Conservation (phyloP, 2,888 invertebrate species). For the Pollenia angustigena region DNA sequence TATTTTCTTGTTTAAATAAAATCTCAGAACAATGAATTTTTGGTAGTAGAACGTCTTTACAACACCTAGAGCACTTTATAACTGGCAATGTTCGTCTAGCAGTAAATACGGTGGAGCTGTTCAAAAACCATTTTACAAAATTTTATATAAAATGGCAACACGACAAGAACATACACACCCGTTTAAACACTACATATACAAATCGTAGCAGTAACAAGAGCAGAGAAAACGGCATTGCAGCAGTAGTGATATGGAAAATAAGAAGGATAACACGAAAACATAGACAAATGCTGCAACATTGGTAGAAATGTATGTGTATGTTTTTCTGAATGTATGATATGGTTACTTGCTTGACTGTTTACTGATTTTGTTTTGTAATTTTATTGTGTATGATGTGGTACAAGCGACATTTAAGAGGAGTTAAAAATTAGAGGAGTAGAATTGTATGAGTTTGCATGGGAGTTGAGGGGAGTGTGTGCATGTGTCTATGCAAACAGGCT, state of each 20-base stretch:
- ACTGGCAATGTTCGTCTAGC: slow-evolving; percentile 73
- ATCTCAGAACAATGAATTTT: not conserved
- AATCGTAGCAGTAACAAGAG: slow-evolving; percentile 1
- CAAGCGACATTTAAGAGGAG: slow-evolving; percentile 50
- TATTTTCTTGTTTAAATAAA: not conserved
- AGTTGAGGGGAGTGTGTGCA: not conserved
- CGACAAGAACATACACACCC: not conserved
- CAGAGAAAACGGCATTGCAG: slow-evolving; percentile 26
- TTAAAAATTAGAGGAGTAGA: slow-evolving; percentile 54
- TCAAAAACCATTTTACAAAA: slow-evolving; percentile 36
- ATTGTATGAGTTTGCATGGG: not conserved
- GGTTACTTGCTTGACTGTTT: slow-evolving; percentile 15
- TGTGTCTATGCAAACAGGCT: slow-evolving; percentile 25
- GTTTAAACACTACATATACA: not conserved
- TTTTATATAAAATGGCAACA: slow-evolving; percentile 59
- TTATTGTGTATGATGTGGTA: not conserved
- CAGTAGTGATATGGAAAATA: slow-evolving; percentile 13
- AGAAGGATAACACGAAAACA: slow-evolving; percentile 18
- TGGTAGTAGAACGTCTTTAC: slow-evolving; percentile 75
- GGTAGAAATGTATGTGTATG: not conserved
- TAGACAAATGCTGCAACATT: slow-evolving; percentile 24
- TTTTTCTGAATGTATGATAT: slow-evolving; percentile 13
- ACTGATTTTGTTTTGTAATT: not conserved
- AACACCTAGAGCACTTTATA: slow-evolving; percentile 76
- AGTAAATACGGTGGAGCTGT: slow-evolving; percentile 58